These are phyloP conservation scores for Propithecus coquereli DNA, from an alignment of 2,113 vertebrate species.

Conservation along the genomic window DNA sequence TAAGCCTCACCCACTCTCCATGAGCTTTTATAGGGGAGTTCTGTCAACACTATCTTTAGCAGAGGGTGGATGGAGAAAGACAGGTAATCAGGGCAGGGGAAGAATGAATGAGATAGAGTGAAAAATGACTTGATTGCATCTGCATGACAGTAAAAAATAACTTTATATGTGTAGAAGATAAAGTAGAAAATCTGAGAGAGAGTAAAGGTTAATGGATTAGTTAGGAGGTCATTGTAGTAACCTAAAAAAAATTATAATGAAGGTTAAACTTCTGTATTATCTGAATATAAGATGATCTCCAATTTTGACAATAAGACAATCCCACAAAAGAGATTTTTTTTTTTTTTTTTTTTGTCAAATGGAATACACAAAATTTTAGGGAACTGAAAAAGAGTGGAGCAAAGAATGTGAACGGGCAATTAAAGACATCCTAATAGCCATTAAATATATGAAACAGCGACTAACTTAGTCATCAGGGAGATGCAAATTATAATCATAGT, in stretches of 20 bases:
- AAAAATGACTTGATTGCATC: background rate
- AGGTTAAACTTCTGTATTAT: background rate
- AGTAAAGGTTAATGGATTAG: background rate
- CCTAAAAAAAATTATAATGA: background rate
- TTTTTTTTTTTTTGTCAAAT: background rate
- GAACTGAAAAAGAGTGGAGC: background rate
- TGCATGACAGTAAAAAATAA: background rate
- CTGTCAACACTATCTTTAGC: background rate
- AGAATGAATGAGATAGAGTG: background rate
- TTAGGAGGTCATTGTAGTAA: background rate
- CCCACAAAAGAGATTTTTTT: background rate
- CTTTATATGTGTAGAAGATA: background rate
- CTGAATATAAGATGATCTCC: background rate
- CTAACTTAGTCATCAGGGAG: background rate
- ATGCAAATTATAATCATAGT: background rate
- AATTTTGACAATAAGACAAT: background rate
- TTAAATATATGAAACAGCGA: background rate
- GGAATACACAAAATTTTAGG: background rate
- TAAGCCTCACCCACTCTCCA: too few relatives aligned
- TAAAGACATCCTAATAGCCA: background rate
- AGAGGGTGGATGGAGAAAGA: background rate
- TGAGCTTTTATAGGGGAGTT: background rate
- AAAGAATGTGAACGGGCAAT: background rate
- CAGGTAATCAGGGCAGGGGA: background rate
- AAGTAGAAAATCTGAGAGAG: background rate